phyloP scores from a whole-genome alignment of 2,113 vertebrate genomes.

The Ptychochromis oligacanthus region DNA sequence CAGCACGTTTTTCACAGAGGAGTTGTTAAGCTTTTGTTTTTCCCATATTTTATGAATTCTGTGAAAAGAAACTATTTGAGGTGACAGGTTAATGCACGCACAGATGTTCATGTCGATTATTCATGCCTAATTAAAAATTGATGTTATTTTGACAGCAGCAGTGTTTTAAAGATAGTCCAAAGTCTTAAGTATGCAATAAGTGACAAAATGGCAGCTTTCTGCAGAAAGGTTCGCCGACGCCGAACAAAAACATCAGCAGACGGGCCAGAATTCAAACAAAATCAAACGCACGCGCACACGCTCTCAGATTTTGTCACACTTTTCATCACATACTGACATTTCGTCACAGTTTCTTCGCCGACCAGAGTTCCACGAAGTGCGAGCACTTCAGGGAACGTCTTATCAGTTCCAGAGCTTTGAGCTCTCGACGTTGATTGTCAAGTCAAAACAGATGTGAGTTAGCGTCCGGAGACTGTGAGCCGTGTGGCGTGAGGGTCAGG shows the following conservation, averaged over 20 bases:
- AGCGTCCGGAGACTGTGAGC: neutral
- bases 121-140: neutral
- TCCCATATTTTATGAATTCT: accelerated
- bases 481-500: neutral
- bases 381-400: neutral
- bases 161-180: neutral
- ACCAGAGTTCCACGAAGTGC: neutral
- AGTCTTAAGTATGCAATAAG: neutral
- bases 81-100: neutral
- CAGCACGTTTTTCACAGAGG: neutral
- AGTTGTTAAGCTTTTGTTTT: neutral
- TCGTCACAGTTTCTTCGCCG: constrained; percentile 11
- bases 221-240: neutral
- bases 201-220: neutral
- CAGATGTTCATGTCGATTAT: neutral
- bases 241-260: neutral
- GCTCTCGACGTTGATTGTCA: constrained; percentile 13
- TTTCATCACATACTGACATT: constrained; percentile 41
- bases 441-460: constrained; percentile 15
- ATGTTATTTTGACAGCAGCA: neutral
- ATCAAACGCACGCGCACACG: neutral
- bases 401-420: constrained; percentile 23
- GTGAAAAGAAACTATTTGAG: neutral
- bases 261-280: neutral
- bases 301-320: constrained; percentile 5